Conservation (phyloP, 1,140 invertebrate genomes). For the Apis cerana region DNA sequence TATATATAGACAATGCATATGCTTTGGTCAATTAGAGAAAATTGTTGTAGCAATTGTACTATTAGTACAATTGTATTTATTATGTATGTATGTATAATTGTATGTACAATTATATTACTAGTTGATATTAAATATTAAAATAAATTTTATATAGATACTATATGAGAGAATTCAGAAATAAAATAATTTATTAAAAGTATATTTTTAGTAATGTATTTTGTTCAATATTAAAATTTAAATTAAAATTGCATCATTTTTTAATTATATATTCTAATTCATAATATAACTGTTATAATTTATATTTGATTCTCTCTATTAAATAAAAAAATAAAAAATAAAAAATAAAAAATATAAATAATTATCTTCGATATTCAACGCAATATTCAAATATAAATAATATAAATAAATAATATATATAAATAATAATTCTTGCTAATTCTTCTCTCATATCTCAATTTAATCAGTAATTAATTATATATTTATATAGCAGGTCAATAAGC, state of each 20-base stretch:
- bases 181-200: too few relatives aligned
- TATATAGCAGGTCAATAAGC: neutral
- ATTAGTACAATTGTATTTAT: too few relatives aligned
- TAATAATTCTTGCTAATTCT: too few relatives aligned
- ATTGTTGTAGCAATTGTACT: neutral
- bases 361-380: neutral
- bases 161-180: too few relatives aligned
- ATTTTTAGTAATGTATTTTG: neutral
- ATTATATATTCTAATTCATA: neutral
- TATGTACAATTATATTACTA: too few relatives aligned
- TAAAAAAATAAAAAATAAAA: too few relatives aligned
- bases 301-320: too few relatives aligned
- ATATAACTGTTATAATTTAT: too few relatives aligned
- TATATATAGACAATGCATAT: neutral
- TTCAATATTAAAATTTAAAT: neutral
- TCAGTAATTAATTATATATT: conserved; percentile 2
- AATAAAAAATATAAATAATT: neutral
- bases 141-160: too few relatives aligned
- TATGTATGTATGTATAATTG: too few relatives aligned
- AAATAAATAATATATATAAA: too few relatives aligned
- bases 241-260: neutral
- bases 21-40: neutral
- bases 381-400: too few relatives aligned
- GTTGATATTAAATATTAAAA: neutral
- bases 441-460: conserved; percentile 9